Evolutionary conservation across 2,888 invertebrate species (phyloP).

Genomic region (Anoncus sp.): DNA sequence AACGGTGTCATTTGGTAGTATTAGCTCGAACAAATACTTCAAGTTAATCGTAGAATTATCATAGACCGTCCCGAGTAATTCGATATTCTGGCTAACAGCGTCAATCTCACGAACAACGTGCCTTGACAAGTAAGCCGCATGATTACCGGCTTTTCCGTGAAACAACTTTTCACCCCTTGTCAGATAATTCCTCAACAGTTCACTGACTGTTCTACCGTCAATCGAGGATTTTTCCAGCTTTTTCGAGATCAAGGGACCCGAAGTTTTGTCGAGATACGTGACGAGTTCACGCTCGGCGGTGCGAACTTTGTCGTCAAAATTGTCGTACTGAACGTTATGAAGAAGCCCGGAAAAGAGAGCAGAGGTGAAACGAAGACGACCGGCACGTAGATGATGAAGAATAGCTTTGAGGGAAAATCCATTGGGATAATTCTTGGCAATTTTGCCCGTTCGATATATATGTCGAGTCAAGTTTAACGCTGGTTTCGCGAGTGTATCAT

Average conservation of each 20-base stretch:
- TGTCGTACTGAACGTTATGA: constrained; percentile 65
- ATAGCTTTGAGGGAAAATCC: constrained; percentile 62
- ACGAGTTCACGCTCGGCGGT: constrained; percentile 65
- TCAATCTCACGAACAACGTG: constrained; percentile 66
- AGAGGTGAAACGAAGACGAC: constrained; percentile 54
- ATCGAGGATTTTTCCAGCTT: not conserved
- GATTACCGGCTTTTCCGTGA: not conserved
- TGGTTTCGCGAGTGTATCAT: not conserved
- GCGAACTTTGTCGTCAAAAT: constrained; percentile 65
- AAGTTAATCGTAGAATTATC: constrained; percentile 69
- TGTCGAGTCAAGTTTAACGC: constrained; percentile 28
- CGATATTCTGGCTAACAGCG: constrained; percentile 68
- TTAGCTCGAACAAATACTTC: constrained; percentile 68
- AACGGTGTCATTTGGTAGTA: constrained; percentile 68
- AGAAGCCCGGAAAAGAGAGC: constrained; percentile 67
- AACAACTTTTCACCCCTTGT: constrained; percentile 4
- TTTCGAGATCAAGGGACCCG: not conserved
- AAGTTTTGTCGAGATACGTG: not conserved
- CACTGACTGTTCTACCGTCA: constrained; percentile 39
- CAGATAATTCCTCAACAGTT: constrained; percentile 62
- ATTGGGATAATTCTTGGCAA: constrained; percentile 52
- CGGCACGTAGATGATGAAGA: constrained; percentile 52
- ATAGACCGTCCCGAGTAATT: constrained; percentile 68
- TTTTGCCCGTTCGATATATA: constrained; percentile 47
- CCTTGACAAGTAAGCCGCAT: constrained; percentile 59